Evolutionary conservation across 2,113 vertebrate genomes (phyloP), one percentile per base, ranked within the genome.

Genomic region (Entosphenus tridentatus): DNA sequence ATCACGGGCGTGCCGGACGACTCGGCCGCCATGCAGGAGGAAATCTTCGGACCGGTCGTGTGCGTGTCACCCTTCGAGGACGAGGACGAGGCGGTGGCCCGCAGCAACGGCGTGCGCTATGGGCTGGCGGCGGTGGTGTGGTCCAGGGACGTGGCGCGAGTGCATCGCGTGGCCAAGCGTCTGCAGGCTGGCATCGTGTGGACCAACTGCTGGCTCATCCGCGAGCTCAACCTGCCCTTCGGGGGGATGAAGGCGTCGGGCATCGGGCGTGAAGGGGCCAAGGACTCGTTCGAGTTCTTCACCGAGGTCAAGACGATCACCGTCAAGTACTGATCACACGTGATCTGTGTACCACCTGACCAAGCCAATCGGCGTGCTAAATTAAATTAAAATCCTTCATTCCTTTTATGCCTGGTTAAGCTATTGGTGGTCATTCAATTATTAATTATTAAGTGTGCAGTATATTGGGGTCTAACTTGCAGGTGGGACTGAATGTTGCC

Each of bases 121-220:
- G 92, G 93, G 3, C 77, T 98, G 73, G 80, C 82, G 9, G 89
- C 88, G 54, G 85, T 83, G 0, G 82, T 98, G 57, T 98, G 93
- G 93, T 89, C 93, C 12, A 56, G 75, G 56, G 80, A 86, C 0
- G 85, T 95, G 72, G 87, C 84, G 1, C 82, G 82, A 0, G 70
- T 90, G 57, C 89, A 95, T 76, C 76, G 89, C 0, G 79, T 97
- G 72, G 88, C 89, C 21, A 80, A 73, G 78, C 80, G 69, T 68
- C 72, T 98, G 3, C 85, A 95, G 73, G 77, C 85, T 0, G 93
- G 93, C 0, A 68, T 93, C 76, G 86, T 98, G 70, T 98, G 92
- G 91, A 87, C 85, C 79, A 97, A 98, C 77, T 96, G 89, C 78
- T 97, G 92, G 93, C 79, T 97, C 67, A 75, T 97, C 74, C 83